Evolutionary conservation across 1,140 invertebrate species (phyloP).

Genomic region (Apolygus lucorum): DNA sequence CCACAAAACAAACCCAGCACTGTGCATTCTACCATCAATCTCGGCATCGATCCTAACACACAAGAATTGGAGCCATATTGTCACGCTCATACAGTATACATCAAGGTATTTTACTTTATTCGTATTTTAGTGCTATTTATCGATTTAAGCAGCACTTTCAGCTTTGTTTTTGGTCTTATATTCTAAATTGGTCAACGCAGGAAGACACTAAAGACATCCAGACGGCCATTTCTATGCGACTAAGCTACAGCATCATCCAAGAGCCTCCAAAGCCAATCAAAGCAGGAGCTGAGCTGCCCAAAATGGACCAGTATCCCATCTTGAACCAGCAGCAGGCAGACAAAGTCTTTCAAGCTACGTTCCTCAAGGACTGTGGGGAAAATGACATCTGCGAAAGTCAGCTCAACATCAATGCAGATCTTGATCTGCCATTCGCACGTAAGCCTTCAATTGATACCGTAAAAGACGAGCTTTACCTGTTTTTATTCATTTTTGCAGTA

Average conservation of each 20-base stretch:
- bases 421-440: conserved; percentile 46
- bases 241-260: conserved; percentile 74
- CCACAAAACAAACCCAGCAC: conserved; percentile 35
- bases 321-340: conserved; percentile 78
- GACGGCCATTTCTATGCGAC: conserved; percentile 71
- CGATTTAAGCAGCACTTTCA: too few relatives aligned
- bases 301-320: conserved; percentile 74
- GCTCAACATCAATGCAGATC: conserved; percentile 55
- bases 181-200: too few relatives aligned
- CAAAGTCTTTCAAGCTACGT: conserved; percentile 71
- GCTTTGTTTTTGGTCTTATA: too few relatives aligned
- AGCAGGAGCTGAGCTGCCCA: conserved; percentile 50
- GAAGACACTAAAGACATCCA: conserved; percentile 77
- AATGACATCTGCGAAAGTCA: conserved; percentile 86
- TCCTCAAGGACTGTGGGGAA: conserved; percentile 85
- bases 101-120: conserved; percentile 63
- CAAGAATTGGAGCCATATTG: conserved; percentile 47
- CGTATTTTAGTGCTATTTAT: too few relatives aligned
- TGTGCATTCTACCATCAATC: conserved; percentile 38
- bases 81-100: conserved; percentile 62
- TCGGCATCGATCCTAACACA: conserved; percentile 24
- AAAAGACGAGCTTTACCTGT: neutral
- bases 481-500: neutral
- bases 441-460: conserved; percentile 12
- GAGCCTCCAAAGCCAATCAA: conserved; percentile 48